A percentile compares a stretch with the other conserved stretches of the same genome.
Evolutionary conservation across 1,140 invertebrate species (phyloP).

Genomic region (Cyclargus thomasi): DNA sequence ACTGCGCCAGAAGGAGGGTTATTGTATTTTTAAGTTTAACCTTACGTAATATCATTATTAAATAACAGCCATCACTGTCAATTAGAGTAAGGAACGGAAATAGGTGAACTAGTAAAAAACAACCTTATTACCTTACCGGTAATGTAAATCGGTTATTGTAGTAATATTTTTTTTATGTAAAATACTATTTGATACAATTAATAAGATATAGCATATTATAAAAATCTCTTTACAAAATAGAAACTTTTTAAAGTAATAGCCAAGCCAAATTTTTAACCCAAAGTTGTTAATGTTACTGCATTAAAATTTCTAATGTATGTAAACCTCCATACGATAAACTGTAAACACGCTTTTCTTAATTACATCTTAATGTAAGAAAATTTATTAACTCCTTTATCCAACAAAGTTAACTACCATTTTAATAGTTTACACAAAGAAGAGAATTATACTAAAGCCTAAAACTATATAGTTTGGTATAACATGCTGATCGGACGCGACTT

Average conservation of each 20-base stretch:
- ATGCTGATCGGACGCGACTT: no score
- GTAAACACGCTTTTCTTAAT: neutral
- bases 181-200: neutral
- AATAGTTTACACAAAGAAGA: no score
- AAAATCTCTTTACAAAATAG: neutral
- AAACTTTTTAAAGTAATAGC: neutral
- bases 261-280: neutral
- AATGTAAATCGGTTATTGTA: neutral
- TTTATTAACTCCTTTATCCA: no score
- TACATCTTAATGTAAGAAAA: no score
- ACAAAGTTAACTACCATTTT: no score
- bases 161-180: no score
- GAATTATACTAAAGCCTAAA: no score
- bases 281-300: neutral
- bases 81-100: neutral
- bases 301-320: neutral
- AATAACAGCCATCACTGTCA: neutral
- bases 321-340: neutral
- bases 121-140: neutral
- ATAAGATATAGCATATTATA: neutral
- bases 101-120: neutral
- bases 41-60: neutral
- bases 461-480: no score
- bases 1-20: no score
- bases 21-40: neutral